Evolutionary conservation across 2,888 invertebrate species (phyloP).

Genomic region (Oxyteleia sp.): DNA sequence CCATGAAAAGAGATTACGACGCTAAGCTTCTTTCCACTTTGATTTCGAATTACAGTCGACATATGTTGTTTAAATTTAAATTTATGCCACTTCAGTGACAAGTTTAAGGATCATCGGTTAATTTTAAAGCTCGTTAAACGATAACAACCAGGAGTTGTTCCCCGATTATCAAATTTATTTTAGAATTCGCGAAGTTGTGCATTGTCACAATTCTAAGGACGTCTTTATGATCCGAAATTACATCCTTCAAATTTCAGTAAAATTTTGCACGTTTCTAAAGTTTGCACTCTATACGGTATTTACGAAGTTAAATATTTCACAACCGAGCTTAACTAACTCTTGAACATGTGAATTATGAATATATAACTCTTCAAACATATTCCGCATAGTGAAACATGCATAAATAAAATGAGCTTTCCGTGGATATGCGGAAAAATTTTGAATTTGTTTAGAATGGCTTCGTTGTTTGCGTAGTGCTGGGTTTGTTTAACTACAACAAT

Average conservation of each 20-base stretch:
- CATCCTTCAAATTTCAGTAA: not conserved
- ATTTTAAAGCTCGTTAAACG: not conserved
- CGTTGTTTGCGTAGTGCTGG: no score
- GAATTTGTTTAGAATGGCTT: no score
- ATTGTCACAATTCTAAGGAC: not conserved
- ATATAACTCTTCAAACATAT: conserved; percentile 4
- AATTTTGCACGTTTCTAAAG: not conserved
- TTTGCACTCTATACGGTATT: not conserved
- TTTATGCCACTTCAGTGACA: conserved; percentile 34
- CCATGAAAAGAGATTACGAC: conserved; percentile 49
- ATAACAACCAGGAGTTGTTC: not conserved
- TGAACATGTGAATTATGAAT: conserved; percentile 1
- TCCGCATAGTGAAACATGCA: not conserved
- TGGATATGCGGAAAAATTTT: no score
- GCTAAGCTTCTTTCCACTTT: conserved; percentile 56
- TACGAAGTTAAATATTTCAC: conserved; percentile 3
- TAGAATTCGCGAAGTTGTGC: not conserved
- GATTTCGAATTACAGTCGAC: conserved; percentile 24
- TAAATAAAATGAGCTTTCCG: not conserved
- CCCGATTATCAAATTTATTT: not conserved
- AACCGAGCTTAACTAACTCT: not conserved
- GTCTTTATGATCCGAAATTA: not conserved
- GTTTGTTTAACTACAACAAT: no score
- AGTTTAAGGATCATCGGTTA: no score
- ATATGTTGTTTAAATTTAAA: conserved; percentile 48